These are phyloP conservation scores for Caradrina kadenii DNA, from an alignment of 2,888 invertebrate genomes.

Conservation along the genomic window DNA sequence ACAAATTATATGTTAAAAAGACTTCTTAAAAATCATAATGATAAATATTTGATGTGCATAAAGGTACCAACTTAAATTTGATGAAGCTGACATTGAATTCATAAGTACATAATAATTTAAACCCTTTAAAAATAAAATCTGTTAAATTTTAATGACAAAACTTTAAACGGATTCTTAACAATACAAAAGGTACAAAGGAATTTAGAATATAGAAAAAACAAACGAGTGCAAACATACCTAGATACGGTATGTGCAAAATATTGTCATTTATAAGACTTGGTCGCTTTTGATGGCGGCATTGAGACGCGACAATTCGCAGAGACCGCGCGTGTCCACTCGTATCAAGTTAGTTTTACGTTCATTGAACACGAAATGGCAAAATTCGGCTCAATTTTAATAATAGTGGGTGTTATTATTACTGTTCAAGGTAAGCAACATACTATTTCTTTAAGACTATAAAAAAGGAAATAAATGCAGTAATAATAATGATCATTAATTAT, in stretches of 20 bases:
- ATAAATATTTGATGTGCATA: background rate
- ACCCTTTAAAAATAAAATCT: background rate
- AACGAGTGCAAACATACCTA: conserved; percentile 12
- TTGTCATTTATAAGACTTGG: conserved; percentile 57
- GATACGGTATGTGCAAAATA: conserved; percentile 34
- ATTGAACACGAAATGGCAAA: conserved; percentile 66
- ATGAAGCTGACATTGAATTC: conserved; percentile 2
- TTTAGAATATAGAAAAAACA: conserved; percentile 25
- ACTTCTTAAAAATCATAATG: conserved; percentile 7
- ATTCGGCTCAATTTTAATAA: conserved; percentile 61
- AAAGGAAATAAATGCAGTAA: conserved; percentile 10
- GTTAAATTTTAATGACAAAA: background rate
- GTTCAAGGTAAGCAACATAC: conserved; percentile 71
- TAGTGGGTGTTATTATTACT: conserved; percentile 62
- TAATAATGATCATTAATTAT: conserved; percentile 8
- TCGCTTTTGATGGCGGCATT: conserved; percentile 49
- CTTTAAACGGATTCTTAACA: background rate
- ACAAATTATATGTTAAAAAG: conserved; percentile 14
- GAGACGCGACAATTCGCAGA: conserved; percentile 48
- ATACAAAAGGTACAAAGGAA: background rate
- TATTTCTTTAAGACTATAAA: conserved; percentile 20
- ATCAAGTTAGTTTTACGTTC: conserved; percentile 39
- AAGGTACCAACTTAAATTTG: background rate
- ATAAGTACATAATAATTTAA: conserved; percentile 6
- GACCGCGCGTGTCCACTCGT: conserved; percentile 48